phyloP scores from a whole-genome alignment of 1,140 invertebrate genomes.

The Scaptomyza montana region DNA sequence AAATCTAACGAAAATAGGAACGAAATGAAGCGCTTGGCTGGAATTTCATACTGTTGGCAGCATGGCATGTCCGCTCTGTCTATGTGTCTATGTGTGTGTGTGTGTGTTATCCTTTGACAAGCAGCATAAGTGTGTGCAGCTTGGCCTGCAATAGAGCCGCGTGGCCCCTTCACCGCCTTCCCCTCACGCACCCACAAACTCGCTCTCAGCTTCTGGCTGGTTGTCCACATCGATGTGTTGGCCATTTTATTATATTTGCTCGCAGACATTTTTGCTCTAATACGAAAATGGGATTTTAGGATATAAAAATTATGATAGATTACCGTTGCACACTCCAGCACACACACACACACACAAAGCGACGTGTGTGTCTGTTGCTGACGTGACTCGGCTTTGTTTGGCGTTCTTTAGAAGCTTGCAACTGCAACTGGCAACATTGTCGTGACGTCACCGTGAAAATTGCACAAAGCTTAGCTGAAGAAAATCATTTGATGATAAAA shows the following conservation, averaged over 20 bases:
- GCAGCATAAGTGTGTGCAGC: slow-evolving; percentile 67
- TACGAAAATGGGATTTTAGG: slow-evolving; percentile 83
- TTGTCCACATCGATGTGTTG: slow-evolving; percentile 68
- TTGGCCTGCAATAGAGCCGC: slow-evolving; percentile 35
- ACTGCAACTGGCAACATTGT: slow-evolving; percentile 12
- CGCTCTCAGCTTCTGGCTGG: slow-evolving; percentile 11
- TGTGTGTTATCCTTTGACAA: slow-evolving; percentile 78
- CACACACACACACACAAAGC: slow-evolving; percentile 5
- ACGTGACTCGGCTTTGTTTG: slow-evolving; percentile 49
- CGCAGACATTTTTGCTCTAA: slow-evolving; percentile 82
- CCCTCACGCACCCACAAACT: neutral
- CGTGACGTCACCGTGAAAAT: slow-evolving; percentile 57
- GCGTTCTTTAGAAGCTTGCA: slow-evolving; percentile 14
- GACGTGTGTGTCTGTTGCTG: slow-evolving; percentile 1
- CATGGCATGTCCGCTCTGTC: slow-evolving; percentile 43
- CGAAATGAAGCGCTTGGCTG: slow-evolving; percentile 73
- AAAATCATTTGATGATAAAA: slow-evolving; percentile 79
- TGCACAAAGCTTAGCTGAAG: slow-evolving; percentile 52
- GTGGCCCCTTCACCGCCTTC: slow-evolving; percentile 4
- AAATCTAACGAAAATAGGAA: slow-evolving; percentile 53
- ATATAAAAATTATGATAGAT: slow-evolving; percentile 84
- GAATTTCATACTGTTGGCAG: slow-evolving; percentile 76
- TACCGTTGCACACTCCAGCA: slow-evolving; percentile 64
- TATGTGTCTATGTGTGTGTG: slow-evolving; percentile 31
- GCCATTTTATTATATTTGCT: slow-evolving; percentile 82